Base-by-base conservation (phyloP, 2,797 vertebrate species). In the Aldrovandia affinis region DNA sequence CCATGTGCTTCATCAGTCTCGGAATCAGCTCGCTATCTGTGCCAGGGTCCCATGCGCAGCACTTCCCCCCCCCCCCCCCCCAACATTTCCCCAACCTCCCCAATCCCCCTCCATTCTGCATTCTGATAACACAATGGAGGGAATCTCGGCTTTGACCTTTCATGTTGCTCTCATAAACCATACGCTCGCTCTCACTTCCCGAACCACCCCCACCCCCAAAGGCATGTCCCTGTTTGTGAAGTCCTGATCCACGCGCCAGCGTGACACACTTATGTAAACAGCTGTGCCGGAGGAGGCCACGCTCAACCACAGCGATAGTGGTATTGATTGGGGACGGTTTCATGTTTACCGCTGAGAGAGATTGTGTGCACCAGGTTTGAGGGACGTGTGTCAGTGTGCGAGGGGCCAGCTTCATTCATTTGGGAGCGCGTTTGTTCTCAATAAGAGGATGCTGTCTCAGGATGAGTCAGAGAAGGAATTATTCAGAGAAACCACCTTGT, bases 231-330 rank as follows among this genome's bases (percentile, higher is more conserved):
- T 42, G 54, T 78, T 42, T 83, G 54, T 78, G 28, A 33, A 39
- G 68, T 59, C 39, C 36, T 78, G 57, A 61, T 78, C n/a, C 36
- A 59, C 54, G 12, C 42, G 7, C 54, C 20, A 15, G 54, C 54
- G 73, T 78, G 57, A 57, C 54, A 50, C 36, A 54, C 20, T 75
- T 83, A n/a, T 54, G 44, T 83, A 83, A 83, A 55, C 81, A 73
- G 81, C n/a, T 4, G 15, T 42, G 68, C 68, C 18, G 7, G 68
- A 7, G 68, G 36, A 18, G 36, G 33, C 33, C 63, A 68, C 30
- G 1, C 63, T 68, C n/a, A 50, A 6, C 0, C 12, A 6, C 36
- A 39, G 18, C 36, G 22, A 18, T 73, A 73, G 68, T 42, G 33
- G 18, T 73, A 9, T 20, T 73, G 63, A 39, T 42, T 73, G 33